Conservation (phyloP, 2,888 invertebrate genomes). For the Petrolisthes cinctipes region DNA sequence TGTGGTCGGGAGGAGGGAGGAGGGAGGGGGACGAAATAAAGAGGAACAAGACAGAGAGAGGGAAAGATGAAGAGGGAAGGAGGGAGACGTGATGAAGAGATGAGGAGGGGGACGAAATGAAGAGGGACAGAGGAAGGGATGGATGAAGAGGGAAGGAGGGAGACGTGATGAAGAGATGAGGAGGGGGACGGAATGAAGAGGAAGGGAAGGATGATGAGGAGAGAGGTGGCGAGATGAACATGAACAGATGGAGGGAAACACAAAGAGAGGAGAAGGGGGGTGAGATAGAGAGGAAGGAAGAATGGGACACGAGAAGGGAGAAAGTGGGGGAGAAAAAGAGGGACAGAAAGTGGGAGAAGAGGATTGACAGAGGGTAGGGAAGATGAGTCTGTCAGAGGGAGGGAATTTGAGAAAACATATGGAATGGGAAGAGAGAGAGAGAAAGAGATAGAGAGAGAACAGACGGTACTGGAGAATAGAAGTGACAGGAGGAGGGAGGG, state of each 20-base stretch:
- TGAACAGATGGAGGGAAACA: neutral
- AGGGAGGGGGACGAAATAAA: neutral
- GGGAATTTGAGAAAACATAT: too few species aligned
- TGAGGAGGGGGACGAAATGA: too few species aligned
- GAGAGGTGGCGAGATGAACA: neutral
- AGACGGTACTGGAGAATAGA: neutral
- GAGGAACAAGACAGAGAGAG: neutral
- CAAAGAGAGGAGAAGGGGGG: neutral
- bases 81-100: neutral
- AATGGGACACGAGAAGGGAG: neutral
- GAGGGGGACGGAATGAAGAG: neutral
- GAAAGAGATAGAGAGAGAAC: too few species aligned
- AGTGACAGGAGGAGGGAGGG: neutral
- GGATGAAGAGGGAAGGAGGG: slow-evolving; percentile 5
- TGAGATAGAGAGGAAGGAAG: neutral
- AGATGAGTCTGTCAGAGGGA: neutral
- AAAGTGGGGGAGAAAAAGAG: neutral
- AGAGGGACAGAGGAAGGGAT: neutral
- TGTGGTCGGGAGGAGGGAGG: neutral
- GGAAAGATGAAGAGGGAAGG: neutral
- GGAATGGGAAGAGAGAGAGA: neutral
- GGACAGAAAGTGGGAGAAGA: too few species aligned
- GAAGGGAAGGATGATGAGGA: too few species aligned
- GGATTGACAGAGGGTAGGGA: neutral
- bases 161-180: too few species aligned